These are phyloP conservation scores for Drosophila emarginata DNA, from an alignment of 2,888 invertebrate species.

Conservation along the genomic window DNA sequence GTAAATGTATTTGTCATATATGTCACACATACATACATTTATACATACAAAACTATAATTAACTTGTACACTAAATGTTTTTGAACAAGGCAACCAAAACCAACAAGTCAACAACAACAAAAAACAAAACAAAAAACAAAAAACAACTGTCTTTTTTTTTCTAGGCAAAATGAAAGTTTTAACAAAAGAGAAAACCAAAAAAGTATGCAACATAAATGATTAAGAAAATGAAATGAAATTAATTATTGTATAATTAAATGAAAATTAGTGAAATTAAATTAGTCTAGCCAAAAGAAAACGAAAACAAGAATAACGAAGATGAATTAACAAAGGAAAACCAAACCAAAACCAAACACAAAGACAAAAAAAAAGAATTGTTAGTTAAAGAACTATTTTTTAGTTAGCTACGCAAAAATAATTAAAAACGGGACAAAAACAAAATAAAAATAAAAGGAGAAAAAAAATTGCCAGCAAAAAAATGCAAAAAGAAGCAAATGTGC, in stretches of 20 bases:
- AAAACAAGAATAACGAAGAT: conserved; percentile 19
- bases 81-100: conserved; percentile 25
- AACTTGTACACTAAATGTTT: conserved; percentile 60
- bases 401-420: conserved; percentile 29
- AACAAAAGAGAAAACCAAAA: conserved; percentile 7
- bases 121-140: conserved; percentile 18
- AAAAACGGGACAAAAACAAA: conserved; percentile 14
- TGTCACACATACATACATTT: too few relatives aligned
- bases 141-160: conserved; percentile 30
- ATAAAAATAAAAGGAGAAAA: conserved; percentile 12
- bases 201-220: conserved; percentile 7
- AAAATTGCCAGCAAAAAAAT: conserved; percentile 3
- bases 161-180: conserved; percentile 30
- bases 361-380: conserved; percentile 26
- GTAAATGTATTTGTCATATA: conserved; percentile 54
- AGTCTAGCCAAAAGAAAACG: conserved; percentile 33
- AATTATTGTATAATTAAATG: conserved; percentile 28
- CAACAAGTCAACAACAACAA: conserved; percentile 16
- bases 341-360: conserved; percentile 4
- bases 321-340: conserved; percentile 6
- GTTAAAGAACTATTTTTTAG: conserved; percentile 34
- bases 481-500: conserved; percentile 10
- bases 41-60: conserved; percentile 44
- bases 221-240: conserved; percentile 11
- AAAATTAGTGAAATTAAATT: conserved; percentile 32